Percentiles rank a stretch among this genome's conserved stretches.
These are phyloP conservation scores for Hermatobates lingyangjiaoensis DNA, from an alignment of 1,140 invertebrate species.

Conservation along the genomic window DNA sequence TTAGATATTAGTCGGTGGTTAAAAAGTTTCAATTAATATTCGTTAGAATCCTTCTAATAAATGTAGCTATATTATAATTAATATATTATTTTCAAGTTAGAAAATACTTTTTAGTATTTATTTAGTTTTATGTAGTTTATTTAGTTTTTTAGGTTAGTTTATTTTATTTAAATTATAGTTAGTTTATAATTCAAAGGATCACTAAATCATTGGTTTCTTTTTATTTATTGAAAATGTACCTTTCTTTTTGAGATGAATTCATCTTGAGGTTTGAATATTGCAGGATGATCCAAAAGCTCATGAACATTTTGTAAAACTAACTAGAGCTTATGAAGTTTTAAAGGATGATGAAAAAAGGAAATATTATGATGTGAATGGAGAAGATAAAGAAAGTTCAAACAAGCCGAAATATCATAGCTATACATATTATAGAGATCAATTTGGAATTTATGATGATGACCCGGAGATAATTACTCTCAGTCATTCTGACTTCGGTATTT, in stretches of 20 bases:
- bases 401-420: conserved; percentile 52
- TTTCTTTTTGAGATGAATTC: not conserved
- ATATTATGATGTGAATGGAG: conserved; percentile 64
- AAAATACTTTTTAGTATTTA: no score
- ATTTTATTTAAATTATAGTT: no score
- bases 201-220: no score
- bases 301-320: conserved; percentile 71
- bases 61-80: no score
- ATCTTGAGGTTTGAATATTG: not conserved
- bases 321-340: conserved; percentile 79
- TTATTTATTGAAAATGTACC: no score
- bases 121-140: no score
- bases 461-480: conserved; percentile 57
- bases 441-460: conserved; percentile 78
- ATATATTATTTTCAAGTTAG: no score
- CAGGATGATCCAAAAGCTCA: conserved; percentile 63
- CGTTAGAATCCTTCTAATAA: no score
- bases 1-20: no score
- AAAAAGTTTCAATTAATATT: no score
- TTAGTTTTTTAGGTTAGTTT: no score
- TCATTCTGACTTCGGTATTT: conserved; percentile 54
- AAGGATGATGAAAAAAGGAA: conserved; percentile 74
- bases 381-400: conserved; percentile 38
- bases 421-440: conserved; percentile 64
- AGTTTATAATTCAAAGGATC: no score